Percentiles rank a stretch among this genome's conserved stretches.
These are phyloP conservation scores for Cherax destructor DNA, from an alignment of 1,140 invertebrate species.

Conservation along the genomic window DNA sequence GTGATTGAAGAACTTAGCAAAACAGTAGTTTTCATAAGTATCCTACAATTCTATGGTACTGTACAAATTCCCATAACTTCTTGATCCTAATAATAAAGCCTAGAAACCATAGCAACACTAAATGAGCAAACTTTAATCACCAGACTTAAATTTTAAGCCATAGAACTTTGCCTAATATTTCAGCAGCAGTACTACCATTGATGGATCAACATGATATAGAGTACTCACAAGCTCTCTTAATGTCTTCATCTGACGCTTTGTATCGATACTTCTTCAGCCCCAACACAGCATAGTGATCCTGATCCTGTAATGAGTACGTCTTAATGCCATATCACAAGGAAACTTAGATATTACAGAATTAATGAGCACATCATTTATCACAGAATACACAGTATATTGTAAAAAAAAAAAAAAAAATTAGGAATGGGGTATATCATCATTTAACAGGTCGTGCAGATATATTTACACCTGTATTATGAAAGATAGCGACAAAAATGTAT, in stretches of 20 bases:
- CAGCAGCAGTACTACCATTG: background rate
- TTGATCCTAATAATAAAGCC: too few relatives aligned
- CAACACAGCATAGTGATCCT: constrained; percentile 96
- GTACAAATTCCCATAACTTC: too few relatives aligned
- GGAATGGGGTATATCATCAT: too few relatives aligned
- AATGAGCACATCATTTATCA: background rate
- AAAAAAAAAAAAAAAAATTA: too few relatives aligned
- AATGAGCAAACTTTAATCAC: background rate
- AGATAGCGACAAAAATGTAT: too few relatives aligned
- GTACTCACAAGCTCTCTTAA: constrained; percentile 92
- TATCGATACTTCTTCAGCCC: constrained; percentile 88
- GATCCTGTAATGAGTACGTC: constrained; percentile 79
- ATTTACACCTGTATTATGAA: too few relatives aligned
- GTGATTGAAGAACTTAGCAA: too few relatives aligned
- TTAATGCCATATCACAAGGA: background rate
- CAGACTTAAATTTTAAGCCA: background rate
- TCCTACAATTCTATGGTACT: too few relatives aligned
- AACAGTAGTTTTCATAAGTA: too few relatives aligned
- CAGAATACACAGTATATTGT: too few relatives aligned
- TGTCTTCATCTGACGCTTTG: constrained; percentile 91
- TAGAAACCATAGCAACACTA: too few relatives aligned
- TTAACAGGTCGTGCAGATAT: too few relatives aligned
- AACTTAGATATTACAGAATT: background rate
- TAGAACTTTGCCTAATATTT: background rate
- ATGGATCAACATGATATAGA: background rate